phyloP scores from a whole-genome alignment of 2,888 invertebrate genomes.

The Yponomeuta sedellus region DNA sequence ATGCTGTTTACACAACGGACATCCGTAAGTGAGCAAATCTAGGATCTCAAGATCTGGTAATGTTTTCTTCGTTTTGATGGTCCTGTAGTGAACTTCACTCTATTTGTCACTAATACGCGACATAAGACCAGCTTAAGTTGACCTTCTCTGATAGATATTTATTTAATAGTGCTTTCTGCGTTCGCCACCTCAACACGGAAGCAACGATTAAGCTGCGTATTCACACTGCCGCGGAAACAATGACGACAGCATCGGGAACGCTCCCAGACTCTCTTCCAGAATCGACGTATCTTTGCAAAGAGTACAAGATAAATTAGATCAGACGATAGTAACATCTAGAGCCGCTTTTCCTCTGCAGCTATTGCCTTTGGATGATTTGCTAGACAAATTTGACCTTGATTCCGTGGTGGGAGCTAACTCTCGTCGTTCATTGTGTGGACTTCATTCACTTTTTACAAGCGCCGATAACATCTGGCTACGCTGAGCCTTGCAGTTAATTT shows the following conservation, averaged over 20 bases:
- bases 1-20: too few species aligned
- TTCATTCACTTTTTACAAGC: slow-evolving; percentile 63
- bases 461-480: slow-evolving; percentile 36
- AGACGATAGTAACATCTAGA: neutral
- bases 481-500: slow-evolving; percentile 3
- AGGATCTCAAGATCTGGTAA: too few species aligned
- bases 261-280: slow-evolving; percentile 58
- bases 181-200: slow-evolving; percentile 39
- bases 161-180: neutral
- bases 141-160: neutral
- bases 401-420: slow-evolving; percentile 53
- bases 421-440: slow-evolving; percentile 53
- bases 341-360: neutral
- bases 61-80: too few species aligned
- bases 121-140: neutral
- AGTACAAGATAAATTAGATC: neutral
- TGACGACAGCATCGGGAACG: slow-evolving; percentile 50
- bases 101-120: too few species aligned
- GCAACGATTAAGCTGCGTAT: slow-evolving; percentile 58
- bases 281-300: slow-evolving; percentile 28
- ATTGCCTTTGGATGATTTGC: slow-evolving; percentile 50
- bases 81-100: too few species aligned
- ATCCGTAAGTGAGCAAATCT: too few species aligned
- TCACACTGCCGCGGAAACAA: slow-evolving; percentile 58
- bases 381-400: slow-evolving; percentile 69